Conservation (phyloP, 2,113 vertebrate genomes). For the Platysteira castanea region DNA sequence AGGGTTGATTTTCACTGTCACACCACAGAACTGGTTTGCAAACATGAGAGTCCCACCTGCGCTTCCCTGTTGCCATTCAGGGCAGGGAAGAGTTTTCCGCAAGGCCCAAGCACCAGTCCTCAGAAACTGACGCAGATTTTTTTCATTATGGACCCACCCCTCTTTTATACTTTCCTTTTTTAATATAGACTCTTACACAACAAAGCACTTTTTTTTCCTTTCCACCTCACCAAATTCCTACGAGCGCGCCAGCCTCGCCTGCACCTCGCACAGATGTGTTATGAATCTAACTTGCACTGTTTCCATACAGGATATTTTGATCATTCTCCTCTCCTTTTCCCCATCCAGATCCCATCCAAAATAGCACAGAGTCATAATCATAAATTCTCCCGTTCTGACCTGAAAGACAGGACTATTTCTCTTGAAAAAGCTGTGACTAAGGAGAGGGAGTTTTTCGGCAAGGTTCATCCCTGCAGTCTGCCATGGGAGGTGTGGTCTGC, state of each 20-base stretch:
- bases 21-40: background rate
- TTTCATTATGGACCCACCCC: background rate
- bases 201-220: background rate
- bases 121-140: background rate
- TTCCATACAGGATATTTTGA: slow-evolving; percentile 40
- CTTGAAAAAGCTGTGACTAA: background rate
- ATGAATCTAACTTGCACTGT: slow-evolving; percentile 60
- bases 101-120: background rate
- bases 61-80: background rate
- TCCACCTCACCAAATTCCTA: slow-evolving; percentile 51
- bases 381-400: background rate
- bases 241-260: background rate
- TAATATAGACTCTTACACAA: background rate
- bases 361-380: background rate
- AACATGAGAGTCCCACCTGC: background rate
- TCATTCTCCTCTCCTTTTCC: background rate
- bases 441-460: background rate
- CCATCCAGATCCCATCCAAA: background rate
- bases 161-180: background rate
- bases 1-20: background rate
- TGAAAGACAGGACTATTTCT: background rate
- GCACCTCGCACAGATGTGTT: slow-evolving; percentile 60
- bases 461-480: background rate
- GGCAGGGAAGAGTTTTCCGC: background rate
- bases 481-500: background rate